Evolutionary conservation across 2,113 vertebrate species (phyloP).

Genomic region (Australoheros scitulus): DNA sequence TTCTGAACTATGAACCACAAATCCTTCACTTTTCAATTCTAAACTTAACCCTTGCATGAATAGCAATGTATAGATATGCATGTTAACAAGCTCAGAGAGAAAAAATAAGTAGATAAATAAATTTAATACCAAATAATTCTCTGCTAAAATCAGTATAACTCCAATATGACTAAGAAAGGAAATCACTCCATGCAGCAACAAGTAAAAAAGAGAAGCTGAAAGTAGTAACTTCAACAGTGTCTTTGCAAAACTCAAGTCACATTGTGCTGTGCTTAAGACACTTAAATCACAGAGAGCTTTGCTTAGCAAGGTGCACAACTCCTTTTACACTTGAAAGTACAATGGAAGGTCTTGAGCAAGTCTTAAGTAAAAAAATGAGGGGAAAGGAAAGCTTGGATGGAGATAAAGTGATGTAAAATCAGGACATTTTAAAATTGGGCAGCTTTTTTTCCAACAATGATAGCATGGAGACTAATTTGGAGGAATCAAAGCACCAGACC

Average conservation of each 20-base stretch:
- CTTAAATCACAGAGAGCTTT: neutral
- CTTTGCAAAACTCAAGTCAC: neutral
- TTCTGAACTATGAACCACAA: neutral
- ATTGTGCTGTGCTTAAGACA: too few relatives aligned
- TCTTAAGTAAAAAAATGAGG: neutral
- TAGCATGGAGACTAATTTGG: neutral
- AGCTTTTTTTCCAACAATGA: neutral
- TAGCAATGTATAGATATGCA: neutral
- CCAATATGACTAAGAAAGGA: too few relatives aligned
- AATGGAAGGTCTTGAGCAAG: too few relatives aligned
- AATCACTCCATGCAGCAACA: too few relatives aligned
- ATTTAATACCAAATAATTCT: neutral
- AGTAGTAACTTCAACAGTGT: neutral
- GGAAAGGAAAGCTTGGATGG: neutral
- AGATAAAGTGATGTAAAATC: too few relatives aligned
- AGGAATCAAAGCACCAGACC: neutral
- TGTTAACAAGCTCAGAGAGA: neutral
- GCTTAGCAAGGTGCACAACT: neutral
- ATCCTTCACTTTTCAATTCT: neutral
- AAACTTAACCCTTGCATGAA: too few relatives aligned
- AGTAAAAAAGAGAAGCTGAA: neutral
- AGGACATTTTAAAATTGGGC: too few relatives aligned
- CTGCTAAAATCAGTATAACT: too few relatives aligned
- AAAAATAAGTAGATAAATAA: fast-evolving
- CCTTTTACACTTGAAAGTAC: neutral